Evolutionary conservation across 2,888 invertebrate genomes (phyloP).

Genomic region (Drosophila nr. perissopoda): DNA sequence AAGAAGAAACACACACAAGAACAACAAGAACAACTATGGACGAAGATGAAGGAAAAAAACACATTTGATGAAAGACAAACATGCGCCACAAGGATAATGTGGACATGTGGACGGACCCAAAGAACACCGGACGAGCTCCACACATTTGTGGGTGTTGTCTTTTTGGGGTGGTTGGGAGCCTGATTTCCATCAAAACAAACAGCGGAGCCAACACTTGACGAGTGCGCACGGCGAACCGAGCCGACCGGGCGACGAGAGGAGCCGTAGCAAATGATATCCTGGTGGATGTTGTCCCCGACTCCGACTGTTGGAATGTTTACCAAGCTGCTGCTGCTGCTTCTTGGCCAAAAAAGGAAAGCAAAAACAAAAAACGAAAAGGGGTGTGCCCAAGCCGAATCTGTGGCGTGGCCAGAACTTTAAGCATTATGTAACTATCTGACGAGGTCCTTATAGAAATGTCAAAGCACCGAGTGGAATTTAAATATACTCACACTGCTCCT

Average conservation of each 20-base stretch:
- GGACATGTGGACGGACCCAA: slow-evolving; percentile 47
- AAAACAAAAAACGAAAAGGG: slow-evolving; percentile 32
- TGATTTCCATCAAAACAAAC: slow-evolving; percentile 72
- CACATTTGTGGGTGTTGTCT: slow-evolving; percentile 49
- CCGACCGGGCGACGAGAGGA: slow-evolving; percentile 7
- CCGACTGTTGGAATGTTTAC: slow-evolving; percentile 35
- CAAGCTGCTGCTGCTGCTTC: slow-evolving; percentile 8
- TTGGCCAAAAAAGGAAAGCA: not conserved
- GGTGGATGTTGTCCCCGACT: slow-evolving; percentile 25
- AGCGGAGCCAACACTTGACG: slow-evolving; percentile 64
- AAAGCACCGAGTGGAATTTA: not conserved
- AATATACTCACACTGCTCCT: not conserved
- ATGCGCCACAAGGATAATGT: slow-evolving; percentile 78
- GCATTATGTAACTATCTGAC: slow-evolving; percentile 36
- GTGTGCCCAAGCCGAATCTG: slow-evolving; percentile 26
- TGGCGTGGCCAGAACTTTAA: slow-evolving; percentile 21
- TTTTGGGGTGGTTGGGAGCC: slow-evolving; percentile 16
- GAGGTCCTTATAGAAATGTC: slow-evolving; percentile 10
- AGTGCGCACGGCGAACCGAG: slow-evolving; percentile 17
- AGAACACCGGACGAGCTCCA: slow-evolving; percentile 26
- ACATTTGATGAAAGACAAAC: slow-evolving; percentile 82
- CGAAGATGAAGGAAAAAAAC: slow-evolving; percentile 41
- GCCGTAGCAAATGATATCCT: slow-evolving; percentile 40
- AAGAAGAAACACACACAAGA: slow-evolving; percentile 40
- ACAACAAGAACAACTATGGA: slow-evolving; percentile 41